Evolutionary conservation across 2,888 invertebrate genomes (phyloP).

Genomic region (Teleiodes luculella): DNA sequence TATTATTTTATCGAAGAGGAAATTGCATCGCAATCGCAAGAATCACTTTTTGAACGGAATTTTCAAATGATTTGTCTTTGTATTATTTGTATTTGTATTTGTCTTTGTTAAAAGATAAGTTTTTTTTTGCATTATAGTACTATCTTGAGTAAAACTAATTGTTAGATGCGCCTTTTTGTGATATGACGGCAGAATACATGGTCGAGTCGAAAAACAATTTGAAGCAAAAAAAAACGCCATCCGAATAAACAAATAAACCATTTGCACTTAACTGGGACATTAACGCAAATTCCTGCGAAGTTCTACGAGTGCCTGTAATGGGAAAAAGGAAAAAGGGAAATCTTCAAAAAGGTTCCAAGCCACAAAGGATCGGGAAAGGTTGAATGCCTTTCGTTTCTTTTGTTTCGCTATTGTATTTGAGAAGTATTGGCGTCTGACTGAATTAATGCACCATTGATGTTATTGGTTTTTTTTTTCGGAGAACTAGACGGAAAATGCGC

Average conservation of each 20-base stretch:
- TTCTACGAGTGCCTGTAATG: slow-evolving; percentile 11
- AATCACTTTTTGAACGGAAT: no score
- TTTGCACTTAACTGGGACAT: background rate
- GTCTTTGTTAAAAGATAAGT: no score
- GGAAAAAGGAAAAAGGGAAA: slow-evolving; percentile 41
- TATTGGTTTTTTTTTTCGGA: slow-evolving; percentile 5
- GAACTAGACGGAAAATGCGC: background rate
- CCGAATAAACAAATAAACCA: background rate
- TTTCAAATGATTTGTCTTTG: no score
- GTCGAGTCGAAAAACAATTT: no score
- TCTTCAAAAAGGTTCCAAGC: slow-evolving; percentile 55
- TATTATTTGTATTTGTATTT: no score
- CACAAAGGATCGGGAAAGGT: slow-evolving; percentile 40
- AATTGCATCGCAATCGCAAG: no score
- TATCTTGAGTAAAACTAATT: no score
- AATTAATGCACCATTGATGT: background rate
- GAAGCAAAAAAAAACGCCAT: no score
- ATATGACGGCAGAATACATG: no score
- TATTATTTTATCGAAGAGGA: no score
- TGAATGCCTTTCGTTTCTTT: slow-evolving; percentile 31
- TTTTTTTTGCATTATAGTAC: no score
- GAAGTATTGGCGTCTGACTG: slow-evolving; percentile 1
- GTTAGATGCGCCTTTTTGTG: no score
- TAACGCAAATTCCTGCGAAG: background rate
- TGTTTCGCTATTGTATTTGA: slow-evolving; percentile 26